phyloP scores from a whole-genome alignment of 2,113 vertebrate species.

The Urocitellus parryii region DNA sequence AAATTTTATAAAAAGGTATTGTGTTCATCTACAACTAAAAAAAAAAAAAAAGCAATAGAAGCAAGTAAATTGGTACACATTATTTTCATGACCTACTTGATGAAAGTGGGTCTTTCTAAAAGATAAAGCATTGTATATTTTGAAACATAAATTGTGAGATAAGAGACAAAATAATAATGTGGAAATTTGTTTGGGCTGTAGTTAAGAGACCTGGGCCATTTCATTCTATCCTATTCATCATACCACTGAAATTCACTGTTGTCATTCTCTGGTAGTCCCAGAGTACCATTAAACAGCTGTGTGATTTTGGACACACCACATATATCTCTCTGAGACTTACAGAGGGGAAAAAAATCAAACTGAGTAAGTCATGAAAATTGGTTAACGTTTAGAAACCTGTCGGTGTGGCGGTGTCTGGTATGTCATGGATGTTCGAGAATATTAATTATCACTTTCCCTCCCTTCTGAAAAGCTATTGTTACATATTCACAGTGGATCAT shows the following conservation, averaged over 20 bases:
- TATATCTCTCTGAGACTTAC: slow-evolving; percentile 2
- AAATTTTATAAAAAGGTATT: no score
- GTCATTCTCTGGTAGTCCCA: neutral
- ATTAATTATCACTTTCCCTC: neutral
- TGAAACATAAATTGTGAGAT: neutral
- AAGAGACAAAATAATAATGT: neutral
- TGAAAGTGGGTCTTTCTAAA: neutral
- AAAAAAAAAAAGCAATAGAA: neutral
- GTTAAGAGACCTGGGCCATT: neutral
- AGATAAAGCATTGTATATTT: neutral
- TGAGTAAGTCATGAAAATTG: neutral
- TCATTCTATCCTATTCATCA: neutral
- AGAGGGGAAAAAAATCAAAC: neutral
- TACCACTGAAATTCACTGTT: neutral
- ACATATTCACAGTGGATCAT: neutral
- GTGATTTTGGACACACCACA: neutral
- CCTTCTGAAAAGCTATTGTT: slow-evolving; percentile 34
- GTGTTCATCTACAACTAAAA: no score
- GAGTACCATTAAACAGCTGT: neutral
- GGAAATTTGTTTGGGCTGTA: neutral
- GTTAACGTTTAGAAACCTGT: neutral
- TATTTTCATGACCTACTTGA: neutral
- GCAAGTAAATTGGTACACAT: neutral
- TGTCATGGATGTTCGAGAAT: neutral
- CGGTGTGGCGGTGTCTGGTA: neutral